Evolutionary conservation across 2,113 vertebrate genomes (phyloP).

Genomic region (Chaetorhynchus papuensis): DNA sequence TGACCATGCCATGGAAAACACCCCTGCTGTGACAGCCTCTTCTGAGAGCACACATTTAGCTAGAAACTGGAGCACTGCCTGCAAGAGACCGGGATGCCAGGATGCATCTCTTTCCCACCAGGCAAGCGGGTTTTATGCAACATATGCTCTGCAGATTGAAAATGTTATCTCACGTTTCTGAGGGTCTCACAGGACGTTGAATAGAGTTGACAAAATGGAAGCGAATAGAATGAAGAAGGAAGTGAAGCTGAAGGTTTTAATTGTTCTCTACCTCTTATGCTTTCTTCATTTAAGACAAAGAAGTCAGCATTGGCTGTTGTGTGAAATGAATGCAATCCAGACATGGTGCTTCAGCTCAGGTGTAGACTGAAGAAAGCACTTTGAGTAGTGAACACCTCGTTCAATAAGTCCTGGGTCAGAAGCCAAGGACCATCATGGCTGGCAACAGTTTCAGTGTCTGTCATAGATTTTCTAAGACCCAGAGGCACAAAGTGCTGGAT

Average conservation of each 20-base stretch:
- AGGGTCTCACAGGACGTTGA: neutral
- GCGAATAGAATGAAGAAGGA: neutral
- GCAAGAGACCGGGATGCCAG: neutral
- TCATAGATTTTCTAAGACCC: neutral
- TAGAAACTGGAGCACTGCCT: neutral
- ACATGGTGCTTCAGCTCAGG: neutral
- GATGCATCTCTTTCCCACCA: neutral
- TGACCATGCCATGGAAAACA: neutral
- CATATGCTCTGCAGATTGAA: neutral
- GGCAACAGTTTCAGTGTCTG: neutral
- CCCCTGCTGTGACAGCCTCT: neutral
- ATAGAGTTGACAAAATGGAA: neutral
- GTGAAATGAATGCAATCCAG: neutral
- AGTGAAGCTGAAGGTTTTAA: neutral
- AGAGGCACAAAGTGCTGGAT: neutral
- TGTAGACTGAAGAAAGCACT: neutral
- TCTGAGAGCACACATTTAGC: neutral
- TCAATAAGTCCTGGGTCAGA: neutral
- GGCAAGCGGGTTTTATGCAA: neutral
- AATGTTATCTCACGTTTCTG: neutral
- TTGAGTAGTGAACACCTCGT: neutral
- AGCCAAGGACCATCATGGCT: neutral
- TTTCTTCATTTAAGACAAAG: neutral
- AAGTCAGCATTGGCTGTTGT: neutral
- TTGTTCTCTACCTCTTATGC: neutral